Base-by-base conservation (phyloP, 2,113 vertebrate genomes). In the Caloenas nicobarica region DNA sequence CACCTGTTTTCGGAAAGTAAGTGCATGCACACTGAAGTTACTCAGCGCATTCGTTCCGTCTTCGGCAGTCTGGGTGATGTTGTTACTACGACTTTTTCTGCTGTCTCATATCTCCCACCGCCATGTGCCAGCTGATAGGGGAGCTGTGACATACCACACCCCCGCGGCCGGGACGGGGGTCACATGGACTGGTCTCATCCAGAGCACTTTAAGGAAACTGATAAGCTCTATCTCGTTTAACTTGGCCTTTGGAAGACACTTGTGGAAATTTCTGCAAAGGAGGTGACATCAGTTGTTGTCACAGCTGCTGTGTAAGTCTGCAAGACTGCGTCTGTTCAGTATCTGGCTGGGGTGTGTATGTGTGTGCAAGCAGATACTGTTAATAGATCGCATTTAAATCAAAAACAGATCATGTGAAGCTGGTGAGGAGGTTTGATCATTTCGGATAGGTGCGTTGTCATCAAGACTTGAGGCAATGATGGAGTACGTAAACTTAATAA, bases 251-350 rank as follows among this genome's bases (percentile, higher is more conserved):
- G 95, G 96, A 95, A 96, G 92, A 92, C 8, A 24, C 79, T 90
- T 91, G 95, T 97, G 95, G 97, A 97, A 97, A 93, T 91, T 97
- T 97, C 94, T 96, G 91, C 90, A 94, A 91, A 91, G 96, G 90
- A 92, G 96, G 92, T 97, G 96, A 97, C 96, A 92, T 97, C 96
- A 97, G 93, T 96, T 97, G 97, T 96, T 96, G 95, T 97, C 96
- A 96, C 94, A 97, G 97, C 90, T 97, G 95, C 93, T 89, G 88
- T 88, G 89, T 81, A 91, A 93, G 86, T 84, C 81, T 92, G 92
- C 68, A 64, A 86, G 91, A 24, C 89, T 58, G 33, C 0, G 33
- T 74, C 96, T 95, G 90, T 77, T 95, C 81, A 81, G 80, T 76
- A 62, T 86, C 81, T 97, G 92, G 85, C 78, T 3, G 15, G 90